A percentile compares a stretch with the other conserved stretches of the same genome.
Conservation (phyloP, 2,113 vertebrate species). For the Petroica traversi region DNA sequence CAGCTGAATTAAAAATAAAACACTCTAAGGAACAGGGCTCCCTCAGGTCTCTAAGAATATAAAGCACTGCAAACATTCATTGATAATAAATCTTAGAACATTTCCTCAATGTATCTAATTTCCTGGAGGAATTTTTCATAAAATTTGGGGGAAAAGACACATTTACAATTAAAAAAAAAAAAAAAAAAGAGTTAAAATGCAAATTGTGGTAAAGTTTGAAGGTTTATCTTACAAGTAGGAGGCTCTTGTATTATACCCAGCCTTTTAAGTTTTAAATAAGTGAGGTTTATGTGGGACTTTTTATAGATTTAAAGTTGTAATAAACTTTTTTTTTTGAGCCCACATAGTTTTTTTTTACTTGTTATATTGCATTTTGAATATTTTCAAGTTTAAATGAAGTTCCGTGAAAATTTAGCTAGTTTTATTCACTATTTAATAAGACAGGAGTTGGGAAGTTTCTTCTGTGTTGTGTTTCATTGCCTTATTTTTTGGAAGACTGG, state of each 20-base stretch:
- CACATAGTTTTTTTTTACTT: not conserved
- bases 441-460: not conserved
- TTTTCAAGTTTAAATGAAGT: not conserved
- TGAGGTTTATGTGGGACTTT: fast-evolving
- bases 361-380: not conserved
- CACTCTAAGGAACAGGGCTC: not conserved
- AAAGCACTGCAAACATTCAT: not conserved
- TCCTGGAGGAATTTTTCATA: not conserved
- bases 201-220: not conserved
- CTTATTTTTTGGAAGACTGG: not conserved
- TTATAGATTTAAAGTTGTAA: not conserved
- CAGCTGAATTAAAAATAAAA: not conserved
- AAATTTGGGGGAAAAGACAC: not conserved
- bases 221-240: not conserved
- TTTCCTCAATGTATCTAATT: not conserved
- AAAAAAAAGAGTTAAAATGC: fast-evolving
- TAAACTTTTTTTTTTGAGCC: not conserved
- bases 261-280: not conserved
- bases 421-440: not conserved
- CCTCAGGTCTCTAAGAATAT: not conserved
- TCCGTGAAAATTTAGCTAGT: not conserved
- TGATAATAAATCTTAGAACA: not conserved
- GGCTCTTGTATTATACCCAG: not conserved
- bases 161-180: not conserved
- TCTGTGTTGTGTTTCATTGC: not conserved